These are phyloP conservation scores for Caenorhabditis sulstoni DNA, from an alignment of 2,888 invertebrate species.

Conservation along the genomic window DNA sequence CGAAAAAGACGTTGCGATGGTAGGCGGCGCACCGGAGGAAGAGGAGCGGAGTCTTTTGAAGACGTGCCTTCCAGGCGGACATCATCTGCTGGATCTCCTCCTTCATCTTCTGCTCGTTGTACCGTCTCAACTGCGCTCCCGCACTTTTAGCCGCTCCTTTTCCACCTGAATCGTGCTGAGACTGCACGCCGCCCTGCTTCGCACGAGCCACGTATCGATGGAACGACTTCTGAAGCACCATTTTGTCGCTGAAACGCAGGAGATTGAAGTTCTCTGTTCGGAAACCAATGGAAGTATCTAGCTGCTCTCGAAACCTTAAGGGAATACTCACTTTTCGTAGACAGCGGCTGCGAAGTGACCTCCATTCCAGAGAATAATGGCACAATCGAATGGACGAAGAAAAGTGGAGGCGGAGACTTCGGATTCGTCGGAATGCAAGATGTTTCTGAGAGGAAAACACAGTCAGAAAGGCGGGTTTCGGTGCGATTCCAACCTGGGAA, in stretches of 20 bases:
- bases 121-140: slow-evolving; percentile 69
- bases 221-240: slow-evolving; percentile 87
- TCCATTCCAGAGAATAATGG: slow-evolving; percentile 89
- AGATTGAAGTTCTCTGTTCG: too few species aligned
- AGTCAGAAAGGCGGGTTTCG: too few species aligned
- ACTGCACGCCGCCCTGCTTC: slow-evolving; percentile 84
- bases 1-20: slow-evolving; percentile 86
- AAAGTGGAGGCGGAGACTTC: slow-evolving; percentile 55
- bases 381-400: slow-evolving; percentile 77
- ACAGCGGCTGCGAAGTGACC: slow-evolving; percentile 89
- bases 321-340: slow-evolving; percentile 81
- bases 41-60: slow-evolving; percentile 84
- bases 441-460: too few species aligned
- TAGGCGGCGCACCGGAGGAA: slow-evolving; percentile 88
- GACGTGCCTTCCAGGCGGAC: slow-evolving; percentile 54
- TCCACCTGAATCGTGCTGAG: slow-evolving; percentile 60
- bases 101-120: slow-evolving; percentile 67
- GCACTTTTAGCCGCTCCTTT: slow-evolving; percentile 67
- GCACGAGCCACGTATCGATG: slow-evolving; percentile 90
- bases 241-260: slow-evolving; percentile 65
- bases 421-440: slow-evolving; percentile 57
- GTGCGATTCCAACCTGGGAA: slow-evolving; percentile 45
- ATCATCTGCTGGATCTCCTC: slow-evolving; percentile 62
- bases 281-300: neutral
- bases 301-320: too few species aligned